phyloP scores from a whole-genome alignment of 2,797 vertebrate genomes.

The Pelodytes ibericus region DNA sequence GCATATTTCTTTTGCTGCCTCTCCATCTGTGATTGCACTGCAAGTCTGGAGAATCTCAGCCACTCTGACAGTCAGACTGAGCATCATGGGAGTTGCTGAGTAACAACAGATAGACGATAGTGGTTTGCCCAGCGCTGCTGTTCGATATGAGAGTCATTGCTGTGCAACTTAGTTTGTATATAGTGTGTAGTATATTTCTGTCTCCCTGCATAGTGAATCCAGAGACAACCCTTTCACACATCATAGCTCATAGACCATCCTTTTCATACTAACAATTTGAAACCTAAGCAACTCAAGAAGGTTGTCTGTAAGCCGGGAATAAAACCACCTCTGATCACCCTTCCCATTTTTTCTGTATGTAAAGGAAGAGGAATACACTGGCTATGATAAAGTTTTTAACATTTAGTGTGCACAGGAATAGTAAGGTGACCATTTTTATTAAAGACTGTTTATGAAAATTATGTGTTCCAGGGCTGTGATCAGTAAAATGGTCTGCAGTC shows the following conservation, averaged over 20 bases:
- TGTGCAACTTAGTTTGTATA: too few relatives aligned
- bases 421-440: too few relatives aligned
- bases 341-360: too few relatives aligned
- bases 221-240: slow-evolving; percentile 34
- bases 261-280: slow-evolving; percentile 18
- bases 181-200: slow-evolving; percentile 12
- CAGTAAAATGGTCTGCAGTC: too few relatives aligned
- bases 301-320: not conserved
- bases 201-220: slow-evolving; percentile 22
- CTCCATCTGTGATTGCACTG: slow-evolving; percentile 44
- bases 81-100: not conserved
- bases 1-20: slow-evolving; percentile 37
- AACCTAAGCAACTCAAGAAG: slow-evolving; percentile 11
- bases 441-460: too few relatives aligned
- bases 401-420: too few relatives aligned
- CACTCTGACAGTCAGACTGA: not conserved
- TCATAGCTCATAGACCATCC: slow-evolving; percentile 28
- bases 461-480: too few relatives aligned
- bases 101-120: too few relatives aligned
- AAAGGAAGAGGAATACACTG: too few relatives aligned
- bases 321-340: too few relatives aligned
- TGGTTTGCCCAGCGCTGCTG: too few relatives aligned
- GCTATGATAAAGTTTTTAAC: too few relatives aligned
- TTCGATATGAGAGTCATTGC: not conserved
- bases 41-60: not conserved